Evolutionary conservation across 2,113 vertebrate genomes (phyloP).

Genomic region (Apodemus speciosus): DNA sequence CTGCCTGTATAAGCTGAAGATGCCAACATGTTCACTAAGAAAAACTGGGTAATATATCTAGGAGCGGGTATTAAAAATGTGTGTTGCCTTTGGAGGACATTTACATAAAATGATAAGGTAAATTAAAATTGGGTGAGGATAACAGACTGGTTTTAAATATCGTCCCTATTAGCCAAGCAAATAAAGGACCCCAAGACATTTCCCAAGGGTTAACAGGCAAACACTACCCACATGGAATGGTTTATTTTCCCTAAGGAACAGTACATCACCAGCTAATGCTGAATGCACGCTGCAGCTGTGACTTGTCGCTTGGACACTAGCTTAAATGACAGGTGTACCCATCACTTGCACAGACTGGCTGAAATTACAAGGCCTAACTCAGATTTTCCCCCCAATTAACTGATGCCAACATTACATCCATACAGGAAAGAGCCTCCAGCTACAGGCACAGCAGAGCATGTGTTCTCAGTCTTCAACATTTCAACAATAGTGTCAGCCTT

Average conservation of each 20-base stretch:
- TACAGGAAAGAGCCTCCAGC: slow-evolving; percentile 30
- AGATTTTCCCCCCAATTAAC: neutral
- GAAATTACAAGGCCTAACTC: slow-evolving; percentile 13
- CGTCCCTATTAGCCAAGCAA: neutral
- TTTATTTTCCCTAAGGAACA: slow-evolving; percentile 58
- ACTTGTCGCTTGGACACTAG: slow-evolving; percentile 39
- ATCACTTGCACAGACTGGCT: slow-evolving; percentile 4
- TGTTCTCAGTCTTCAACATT: neutral
- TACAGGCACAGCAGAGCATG: neutral
- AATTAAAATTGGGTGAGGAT: slow-evolving; percentile 20
- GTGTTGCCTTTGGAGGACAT: slow-evolving; percentile 36
- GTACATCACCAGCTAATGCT: slow-evolving; percentile 57
- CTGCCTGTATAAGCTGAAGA: slow-evolving; percentile 82
- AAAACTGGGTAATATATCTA: neutral
- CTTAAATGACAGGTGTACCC: slow-evolving; percentile 66
- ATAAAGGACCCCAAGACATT: neutral
- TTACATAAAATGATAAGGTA: neutral
- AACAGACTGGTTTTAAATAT: neutral
- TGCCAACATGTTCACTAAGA: slow-evolving; percentile 78
- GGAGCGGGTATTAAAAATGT: neutral
- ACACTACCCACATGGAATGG: neutral
- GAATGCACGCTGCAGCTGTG: slow-evolving; percentile 61
- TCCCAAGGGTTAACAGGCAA: slow-evolving; percentile 22
- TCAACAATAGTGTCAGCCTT: neutral
- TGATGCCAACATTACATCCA: neutral